A percentile compares a stretch with the other conserved stretches of the same genome.
Evolutionary conservation across 2,888 invertebrate genomes (phyloP).

Genomic region (Microplitis manilae): DNA sequence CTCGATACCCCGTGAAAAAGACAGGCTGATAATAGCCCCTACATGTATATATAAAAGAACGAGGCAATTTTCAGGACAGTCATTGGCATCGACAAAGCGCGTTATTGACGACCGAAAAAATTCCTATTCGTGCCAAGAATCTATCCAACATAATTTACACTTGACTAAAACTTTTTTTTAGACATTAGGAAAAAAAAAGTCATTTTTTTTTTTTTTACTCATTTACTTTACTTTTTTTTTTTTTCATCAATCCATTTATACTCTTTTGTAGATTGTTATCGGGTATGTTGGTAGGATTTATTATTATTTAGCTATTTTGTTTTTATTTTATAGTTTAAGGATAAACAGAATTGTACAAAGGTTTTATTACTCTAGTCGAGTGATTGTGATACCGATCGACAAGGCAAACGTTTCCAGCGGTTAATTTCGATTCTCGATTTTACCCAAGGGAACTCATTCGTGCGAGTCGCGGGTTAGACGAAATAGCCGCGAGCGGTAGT

Average conservation of each 20-base stretch:
- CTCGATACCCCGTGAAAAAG: constrained; percentile 15
- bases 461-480: constrained; percentile 18
- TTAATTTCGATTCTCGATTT: constrained; percentile 34
- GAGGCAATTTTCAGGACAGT: constrained; percentile 18
- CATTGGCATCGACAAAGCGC: constrained; percentile 18
- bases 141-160: constrained; percentile 7
- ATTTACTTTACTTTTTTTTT: not conserved
- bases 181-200: not conserved
- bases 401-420: constrained; percentile 18
- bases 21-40: constrained; percentile 3
- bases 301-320: not conserved
- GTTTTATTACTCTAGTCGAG: constrained; percentile 19
- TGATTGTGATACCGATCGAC: constrained; percentile 33
- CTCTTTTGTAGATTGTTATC: not conserved
- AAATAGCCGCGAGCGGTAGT: constrained; percentile 31
- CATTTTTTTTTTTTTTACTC: not conserved
- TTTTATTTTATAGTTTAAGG: not conserved
- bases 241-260: not conserved
- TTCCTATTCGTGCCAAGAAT: constrained; percentile 11
- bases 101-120: constrained; percentile 18
- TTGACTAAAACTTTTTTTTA: not conserved
- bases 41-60: constrained; percentile 11
- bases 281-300: not conserved
- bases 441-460: constrained; percentile 39
- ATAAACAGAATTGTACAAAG: not conserved